Evolutionary conservation across 2,888 invertebrate species (phyloP).

Genomic region (Hermaeophaga mercurialis): DNA sequence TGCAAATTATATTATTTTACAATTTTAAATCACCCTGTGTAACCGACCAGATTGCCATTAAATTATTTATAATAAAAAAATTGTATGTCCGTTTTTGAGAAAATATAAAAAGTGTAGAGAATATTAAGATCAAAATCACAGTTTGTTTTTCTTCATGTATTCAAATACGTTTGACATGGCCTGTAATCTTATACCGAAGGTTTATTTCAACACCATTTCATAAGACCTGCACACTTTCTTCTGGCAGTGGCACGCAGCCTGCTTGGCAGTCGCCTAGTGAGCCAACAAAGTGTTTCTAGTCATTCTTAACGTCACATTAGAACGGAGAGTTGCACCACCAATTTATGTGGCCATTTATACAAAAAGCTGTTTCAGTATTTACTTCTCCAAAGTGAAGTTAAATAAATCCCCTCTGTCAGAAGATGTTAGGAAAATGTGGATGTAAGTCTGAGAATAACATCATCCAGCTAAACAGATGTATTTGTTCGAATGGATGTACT

Average conservation of each 20-base stretch:
- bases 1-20: no score
- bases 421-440: constrained; percentile 9
- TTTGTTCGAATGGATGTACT: no score
- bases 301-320: constrained; percentile 21
- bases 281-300: constrained; percentile 18
- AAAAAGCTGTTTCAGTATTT: constrained; percentile 16
- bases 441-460: not conserved
- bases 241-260: not conserved
- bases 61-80: no score
- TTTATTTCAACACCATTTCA: not conserved
- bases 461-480: no score
- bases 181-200: not conserved
- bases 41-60: no score
- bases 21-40: no score
- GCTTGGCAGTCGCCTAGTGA: not conserved
- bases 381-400: constrained; percentile 13
- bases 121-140: no score
- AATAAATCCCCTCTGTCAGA: constrained; percentile 7
- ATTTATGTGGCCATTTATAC: constrained; percentile 21
- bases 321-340: constrained; percentile 17
- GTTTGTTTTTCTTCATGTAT: no score
- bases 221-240: constrained; percentile 6
- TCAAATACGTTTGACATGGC: no score
- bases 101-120: no score
- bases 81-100: no score